Conservation (phyloP, 2,888 invertebrate genomes). For the Troides oblongomaculatus region DNA sequence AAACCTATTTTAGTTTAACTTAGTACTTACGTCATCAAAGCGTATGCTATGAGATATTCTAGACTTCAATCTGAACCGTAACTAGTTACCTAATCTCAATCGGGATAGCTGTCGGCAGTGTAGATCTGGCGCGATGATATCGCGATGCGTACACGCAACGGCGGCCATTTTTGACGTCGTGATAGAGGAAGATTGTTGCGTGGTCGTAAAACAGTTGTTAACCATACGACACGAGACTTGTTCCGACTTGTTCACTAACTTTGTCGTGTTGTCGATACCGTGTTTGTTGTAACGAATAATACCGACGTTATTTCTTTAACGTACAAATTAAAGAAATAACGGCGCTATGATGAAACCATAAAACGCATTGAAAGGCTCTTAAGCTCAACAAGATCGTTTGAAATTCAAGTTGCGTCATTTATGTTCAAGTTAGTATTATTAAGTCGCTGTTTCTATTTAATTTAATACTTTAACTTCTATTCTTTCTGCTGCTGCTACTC, state of each 20-base stretch:
- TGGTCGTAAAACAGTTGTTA: constrained; percentile 19
- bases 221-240: constrained; percentile 14
- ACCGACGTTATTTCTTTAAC: too few relatives aligned
- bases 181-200: constrained; percentile 25
- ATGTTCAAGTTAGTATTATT: too few relatives aligned
- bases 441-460: too few relatives aligned
- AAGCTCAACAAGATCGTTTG: too few relatives aligned
- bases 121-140: constrained; percentile 36
- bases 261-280: too few relatives aligned
- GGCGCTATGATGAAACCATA: too few relatives aligned
- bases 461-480: too few relatives aligned
- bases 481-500: too few relatives aligned
- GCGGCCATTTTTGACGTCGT: constrained; percentile 30
- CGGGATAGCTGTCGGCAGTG: constrained; percentile 35
- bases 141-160: constrained; percentile 37
- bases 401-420: too few relatives aligned
- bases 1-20: constrained; percentile 9
- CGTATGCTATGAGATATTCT: constrained; percentile 16
- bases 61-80: constrained; percentile 19
- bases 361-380: too few relatives aligned
- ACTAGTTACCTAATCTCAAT: constrained; percentile 24
- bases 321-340: too few relatives aligned
- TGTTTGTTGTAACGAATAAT: too few relatives aligned
- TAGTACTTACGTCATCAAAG: constrained; percentile 4
- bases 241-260: constrained; percentile 11